Evolutionary conservation across 2,113 vertebrate genomes (phyloP).

Genomic region (Burhinus oedicnemus): DNA sequence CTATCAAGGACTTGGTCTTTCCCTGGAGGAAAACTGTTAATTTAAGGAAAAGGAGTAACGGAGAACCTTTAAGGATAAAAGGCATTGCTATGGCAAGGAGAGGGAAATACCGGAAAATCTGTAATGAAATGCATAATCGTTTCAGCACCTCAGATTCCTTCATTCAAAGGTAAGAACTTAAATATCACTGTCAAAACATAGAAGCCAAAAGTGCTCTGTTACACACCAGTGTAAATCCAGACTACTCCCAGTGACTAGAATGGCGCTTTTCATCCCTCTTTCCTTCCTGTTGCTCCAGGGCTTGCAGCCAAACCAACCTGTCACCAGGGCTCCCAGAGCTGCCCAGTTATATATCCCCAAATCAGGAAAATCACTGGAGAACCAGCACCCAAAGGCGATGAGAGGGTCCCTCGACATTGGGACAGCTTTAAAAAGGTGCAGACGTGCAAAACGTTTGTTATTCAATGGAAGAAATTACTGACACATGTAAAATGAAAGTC

Average conservation of each 20-base stretch:
- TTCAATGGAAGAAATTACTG: background rate
- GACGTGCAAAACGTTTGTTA: background rate
- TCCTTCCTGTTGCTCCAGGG: background rate
- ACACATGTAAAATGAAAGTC: background rate
- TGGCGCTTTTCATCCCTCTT: background rate
- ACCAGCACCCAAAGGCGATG: background rate
- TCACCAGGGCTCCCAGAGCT: background rate
- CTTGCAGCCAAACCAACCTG: background rate
- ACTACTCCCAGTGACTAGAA: background rate
- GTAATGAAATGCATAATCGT: background rate
- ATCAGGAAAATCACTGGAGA: background rate
- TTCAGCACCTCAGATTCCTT: background rate
- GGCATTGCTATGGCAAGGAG: background rate
- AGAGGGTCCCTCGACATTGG: background rate
- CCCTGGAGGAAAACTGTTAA: slow-evolving; percentile 10
- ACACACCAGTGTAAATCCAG: background rate
- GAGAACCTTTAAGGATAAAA: background rate
- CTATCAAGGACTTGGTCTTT: slow-evolving; percentile 17
- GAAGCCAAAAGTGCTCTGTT: background rate
- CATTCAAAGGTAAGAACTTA: background rate
- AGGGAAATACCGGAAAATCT: background rate
- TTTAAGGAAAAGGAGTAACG: background rate
- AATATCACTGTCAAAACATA: background rate
- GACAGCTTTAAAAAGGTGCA: background rate
- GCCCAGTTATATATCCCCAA: background rate